Base-by-base conservation (phyloP, 2,888 invertebrate species). In the Drosophila colorata region DNA sequence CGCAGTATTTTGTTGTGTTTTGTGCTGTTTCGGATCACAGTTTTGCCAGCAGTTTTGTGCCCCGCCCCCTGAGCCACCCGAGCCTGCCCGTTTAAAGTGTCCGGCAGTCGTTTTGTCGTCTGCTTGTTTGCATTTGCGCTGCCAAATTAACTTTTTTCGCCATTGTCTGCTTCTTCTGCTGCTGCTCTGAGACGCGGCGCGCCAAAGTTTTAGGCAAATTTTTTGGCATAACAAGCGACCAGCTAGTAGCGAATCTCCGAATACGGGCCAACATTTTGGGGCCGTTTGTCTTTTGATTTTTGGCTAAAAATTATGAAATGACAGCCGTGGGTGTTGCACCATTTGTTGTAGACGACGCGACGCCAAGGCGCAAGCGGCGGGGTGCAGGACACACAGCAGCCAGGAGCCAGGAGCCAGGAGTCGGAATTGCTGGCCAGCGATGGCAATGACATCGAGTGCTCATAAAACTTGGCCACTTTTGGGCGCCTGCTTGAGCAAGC, bases 71-170 rank as follows among this genome's bases (percentile, higher is more conserved):
- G 20, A 2, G 20, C 20, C 18, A 2, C 13, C 13, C 28, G 4
- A 41, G n/a, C 33, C 25, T 43, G 53, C 52, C 75, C 67, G 65
- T 78, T 67, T 68, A 65, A 69, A 78, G 69, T 74, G 82, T 73
- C 76, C 72, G 74, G 37, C 71, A 16, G 68, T 48, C 56, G 59
- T 49, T 51, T 55, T 57, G 66, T 71, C 67, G 77, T 59, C 72
- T 69, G 77, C 69, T 77, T 87, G 83, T 86, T 86, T 86, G 88
- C 74, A 86, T 87, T 86, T 82, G 80, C 69, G 75, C 72, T 87
- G 86, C 87, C 88, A 88, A 86, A 87, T 87, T 86, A 79, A 82
- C 79, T 81, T 87, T 86, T 85, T 83, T 80, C 74, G 72, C 85
- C 69, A 76, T 82, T 80, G 74, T 79, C 70, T 78, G 40, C 41